phyloP scores from a whole-genome alignment of 2,113 vertebrate species.

The Lamprotornis superbus region DNA sequence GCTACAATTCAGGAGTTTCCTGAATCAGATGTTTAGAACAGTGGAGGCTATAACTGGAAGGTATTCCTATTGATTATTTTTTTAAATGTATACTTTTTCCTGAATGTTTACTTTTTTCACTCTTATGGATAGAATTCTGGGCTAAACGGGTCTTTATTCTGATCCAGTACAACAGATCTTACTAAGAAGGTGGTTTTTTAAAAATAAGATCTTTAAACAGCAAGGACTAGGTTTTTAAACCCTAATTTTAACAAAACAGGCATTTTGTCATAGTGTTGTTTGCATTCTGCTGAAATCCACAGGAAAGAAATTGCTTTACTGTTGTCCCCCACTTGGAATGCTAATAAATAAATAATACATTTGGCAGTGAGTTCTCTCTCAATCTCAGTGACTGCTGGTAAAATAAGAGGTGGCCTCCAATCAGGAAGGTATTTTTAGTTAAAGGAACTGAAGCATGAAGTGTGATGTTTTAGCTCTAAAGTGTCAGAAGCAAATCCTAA shows the following conservation, averaged over 20 bases:
- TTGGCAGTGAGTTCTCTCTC: not conserved
- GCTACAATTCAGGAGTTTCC: not conserved
- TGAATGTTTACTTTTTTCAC: not conserved
- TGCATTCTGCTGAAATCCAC: not conserved
- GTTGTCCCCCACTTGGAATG: not conserved
- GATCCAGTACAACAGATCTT: not conserved
- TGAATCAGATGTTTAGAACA: not conserved
- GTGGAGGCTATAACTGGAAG: not conserved
- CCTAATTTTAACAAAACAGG: not conserved
- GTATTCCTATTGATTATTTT: not conserved
- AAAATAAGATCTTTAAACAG: not conserved
- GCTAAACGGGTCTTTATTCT: not conserved
- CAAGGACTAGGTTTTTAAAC: not conserved
- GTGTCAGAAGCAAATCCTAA: not conserved
- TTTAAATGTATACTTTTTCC: not conserved
- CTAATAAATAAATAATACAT: not conserved
- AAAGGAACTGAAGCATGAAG: not conserved
- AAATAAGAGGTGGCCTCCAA: slow-evolving; percentile 9
- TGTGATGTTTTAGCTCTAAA: not conserved
- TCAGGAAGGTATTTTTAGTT: slow-evolving; percentile 1
- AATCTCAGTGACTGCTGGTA: not conserved
- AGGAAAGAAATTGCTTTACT: not conserved
- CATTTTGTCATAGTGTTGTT: not conserved
- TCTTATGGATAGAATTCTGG: not conserved
- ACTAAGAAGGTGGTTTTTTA: not conserved